Evolutionary conservation across 2,113 vertebrate species (phyloP).

Genomic region (Malurus melanocephalus): DNA sequence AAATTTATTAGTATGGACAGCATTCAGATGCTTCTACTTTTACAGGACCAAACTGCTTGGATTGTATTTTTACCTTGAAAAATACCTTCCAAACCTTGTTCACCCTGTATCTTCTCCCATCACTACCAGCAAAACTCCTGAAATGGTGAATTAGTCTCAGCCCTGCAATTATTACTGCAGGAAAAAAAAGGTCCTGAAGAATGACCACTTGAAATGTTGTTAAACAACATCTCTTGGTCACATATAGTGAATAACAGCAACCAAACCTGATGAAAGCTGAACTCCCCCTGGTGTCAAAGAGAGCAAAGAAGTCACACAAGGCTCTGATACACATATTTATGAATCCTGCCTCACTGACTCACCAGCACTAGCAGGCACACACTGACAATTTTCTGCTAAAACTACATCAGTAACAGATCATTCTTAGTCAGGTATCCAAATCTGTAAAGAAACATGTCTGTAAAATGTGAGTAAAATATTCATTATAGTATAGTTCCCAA

Average conservation of each 20-base stretch:
- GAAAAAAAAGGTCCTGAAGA: background rate
- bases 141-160: background rate
- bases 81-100: background rate
- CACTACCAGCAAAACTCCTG: background rate
- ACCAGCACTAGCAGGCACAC: background rate
- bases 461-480: background rate
- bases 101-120: background rate
- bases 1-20: background rate
- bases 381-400: background rate
- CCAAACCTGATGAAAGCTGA: background rate
- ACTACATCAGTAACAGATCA: background rate
- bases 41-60: background rate
- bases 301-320: background rate
- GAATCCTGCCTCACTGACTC: background rate
- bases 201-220: background rate
- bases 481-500: background rate
- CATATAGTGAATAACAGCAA: background rate
- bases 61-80: background rate
- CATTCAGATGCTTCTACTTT: background rate
- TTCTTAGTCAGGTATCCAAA: background rate
- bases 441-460: background rate
- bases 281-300: background rate
- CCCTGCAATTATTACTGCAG: background rate
- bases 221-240: background rate
- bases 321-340: background rate